Percentiles rank a stretch among this genome's conserved stretches.
phyloP scores from a whole-genome alignment of 2,888 invertebrate species.

The Venusia cambrica region DNA sequence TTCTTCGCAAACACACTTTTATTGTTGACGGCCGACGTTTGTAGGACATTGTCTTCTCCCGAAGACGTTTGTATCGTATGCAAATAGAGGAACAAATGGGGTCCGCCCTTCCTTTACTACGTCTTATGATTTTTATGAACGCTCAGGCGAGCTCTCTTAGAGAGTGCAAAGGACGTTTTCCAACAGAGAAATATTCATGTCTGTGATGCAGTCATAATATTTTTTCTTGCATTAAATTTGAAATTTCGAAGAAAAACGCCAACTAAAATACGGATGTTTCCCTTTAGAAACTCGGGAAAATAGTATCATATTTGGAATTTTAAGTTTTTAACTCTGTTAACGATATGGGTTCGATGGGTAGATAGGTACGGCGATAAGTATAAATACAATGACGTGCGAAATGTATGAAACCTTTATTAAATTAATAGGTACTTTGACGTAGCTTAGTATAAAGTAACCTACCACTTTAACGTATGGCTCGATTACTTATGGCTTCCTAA shows the following conservation, averaged over 20 bases:
- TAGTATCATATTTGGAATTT: too few relatives aligned
- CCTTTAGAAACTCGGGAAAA: neutral
- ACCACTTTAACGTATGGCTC: constrained; percentile 37
- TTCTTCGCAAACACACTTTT: constrained; percentile 80
- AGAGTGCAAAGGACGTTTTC: constrained; percentile 46
- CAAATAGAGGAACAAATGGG: constrained; percentile 72
- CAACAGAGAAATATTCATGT: constrained; percentile 40
- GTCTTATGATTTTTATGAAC: constrained; percentile 70
- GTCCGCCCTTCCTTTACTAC: constrained; percentile 56
- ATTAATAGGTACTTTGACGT: constrained; percentile 11
- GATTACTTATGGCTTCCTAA: constrained; percentile 69
- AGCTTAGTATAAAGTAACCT: constrained; percentile 29
- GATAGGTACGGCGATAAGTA: too few relatives aligned
- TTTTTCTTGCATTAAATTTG: constrained; percentile 31
- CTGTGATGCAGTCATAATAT: constrained; percentile 39
- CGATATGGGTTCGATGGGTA: too few relatives aligned
- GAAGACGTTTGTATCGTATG: constrained; percentile 70
- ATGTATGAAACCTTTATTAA: constrained; percentile 5
- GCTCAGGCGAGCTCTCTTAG: constrained; percentile 42
- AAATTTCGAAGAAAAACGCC: too few relatives aligned
- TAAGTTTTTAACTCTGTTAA: too few relatives aligned
- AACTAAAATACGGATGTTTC: neutral
- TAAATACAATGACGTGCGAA: too few relatives aligned
- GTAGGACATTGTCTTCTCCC: constrained; percentile 62
- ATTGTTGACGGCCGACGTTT: constrained; percentile 68